phyloP scores from a whole-genome alignment of 1,140 invertebrate species.

The Tenebrio molitor region DNA sequence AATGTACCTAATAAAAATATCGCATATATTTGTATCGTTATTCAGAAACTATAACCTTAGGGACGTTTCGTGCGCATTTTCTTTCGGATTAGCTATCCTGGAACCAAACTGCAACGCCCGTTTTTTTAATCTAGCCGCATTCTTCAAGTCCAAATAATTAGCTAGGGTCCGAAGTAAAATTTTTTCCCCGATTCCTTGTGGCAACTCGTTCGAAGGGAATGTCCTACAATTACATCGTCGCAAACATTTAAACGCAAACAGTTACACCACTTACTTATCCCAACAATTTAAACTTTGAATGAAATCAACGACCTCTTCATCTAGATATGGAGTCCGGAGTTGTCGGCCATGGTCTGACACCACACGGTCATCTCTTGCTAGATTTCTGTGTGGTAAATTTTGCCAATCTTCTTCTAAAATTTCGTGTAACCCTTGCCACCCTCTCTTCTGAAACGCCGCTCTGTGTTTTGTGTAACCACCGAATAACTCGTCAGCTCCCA shows the following conservation, averaged over 20 bases:
- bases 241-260: too few relatives aligned
- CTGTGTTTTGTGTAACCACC: constrained; percentile 94
- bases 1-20: constrained; percentile 35
- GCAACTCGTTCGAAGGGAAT: constrained; percentile 74
- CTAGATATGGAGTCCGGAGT: constrained; percentile 92
- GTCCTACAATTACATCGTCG: constrained; percentile 69
- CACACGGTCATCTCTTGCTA: constrained; percentile 94
- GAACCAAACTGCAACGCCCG: constrained; percentile 98
- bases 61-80: constrained; percentile 88
- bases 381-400: constrained; percentile 91
- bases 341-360: constrained; percentile 84
- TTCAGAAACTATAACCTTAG: constrained; percentile 54
- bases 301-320: constrained; percentile 89
- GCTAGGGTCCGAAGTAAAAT: constrained; percentile 88
- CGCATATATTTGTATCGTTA: background rate
- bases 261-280: constrained; percentile 74
- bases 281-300: constrained; percentile 79
- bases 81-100: constrained; percentile 91
- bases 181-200: constrained; percentile 93
- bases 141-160: constrained; percentile 76
- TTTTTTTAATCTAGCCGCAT: constrained; percentile 83
- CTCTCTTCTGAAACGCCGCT: constrained; percentile 75
- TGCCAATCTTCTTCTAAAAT: constrained; percentile 85
- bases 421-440: constrained; percentile 76
- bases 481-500: constrained; percentile 97